Percentiles rank a stretch among this genome's conserved stretches.
Evolutionary conservation across 2,888 invertebrate species (phyloP).

Genomic region (Archips crataeganus): DNA sequence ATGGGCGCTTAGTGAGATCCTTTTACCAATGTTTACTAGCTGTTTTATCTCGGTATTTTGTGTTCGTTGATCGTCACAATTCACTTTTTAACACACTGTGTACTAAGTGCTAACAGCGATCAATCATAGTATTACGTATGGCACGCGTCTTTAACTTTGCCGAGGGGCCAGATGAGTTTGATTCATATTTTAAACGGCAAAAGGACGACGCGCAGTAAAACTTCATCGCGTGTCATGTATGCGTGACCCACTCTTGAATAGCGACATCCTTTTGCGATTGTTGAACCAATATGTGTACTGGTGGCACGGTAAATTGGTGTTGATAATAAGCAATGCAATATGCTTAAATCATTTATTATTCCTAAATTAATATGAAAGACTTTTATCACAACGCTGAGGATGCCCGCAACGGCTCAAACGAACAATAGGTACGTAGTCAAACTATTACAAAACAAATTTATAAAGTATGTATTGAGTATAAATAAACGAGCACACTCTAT

Average conservation of each 20-base stretch:
- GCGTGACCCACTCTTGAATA: constrained; percentile 63
- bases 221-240: constrained; percentile 67
- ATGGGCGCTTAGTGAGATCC: constrained; percentile 28
- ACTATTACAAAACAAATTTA: too few relatives aligned
- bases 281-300: constrained; percentile 48
- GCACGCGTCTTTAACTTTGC: constrained; percentile 41
- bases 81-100: constrained; percentile 60
- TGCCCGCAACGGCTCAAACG: too few relatives aligned
- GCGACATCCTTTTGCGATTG: constrained; percentile 61
- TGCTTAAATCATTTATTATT: too few relatives aligned
- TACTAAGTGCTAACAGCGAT: constrained; percentile 74
- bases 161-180: constrained; percentile 12
- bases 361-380: too few relatives aligned
- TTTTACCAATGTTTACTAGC: constrained; percentile 39
- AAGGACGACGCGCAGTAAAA: not conserved
- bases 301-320: constrained; percentile 30
- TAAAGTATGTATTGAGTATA: too few relatives aligned
- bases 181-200: constrained; percentile 8
- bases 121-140: constrained; percentile 74
- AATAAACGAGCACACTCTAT: too few relatives aligned
- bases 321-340: too few relatives aligned
- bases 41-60: constrained; percentile 40
- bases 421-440: too few relatives aligned
- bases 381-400: too few relatives aligned
- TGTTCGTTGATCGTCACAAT: constrained; percentile 40